Evolutionary conservation across 2,797 vertebrate species (phyloP).

Genomic region (Eidolon dupreanum): DNA sequence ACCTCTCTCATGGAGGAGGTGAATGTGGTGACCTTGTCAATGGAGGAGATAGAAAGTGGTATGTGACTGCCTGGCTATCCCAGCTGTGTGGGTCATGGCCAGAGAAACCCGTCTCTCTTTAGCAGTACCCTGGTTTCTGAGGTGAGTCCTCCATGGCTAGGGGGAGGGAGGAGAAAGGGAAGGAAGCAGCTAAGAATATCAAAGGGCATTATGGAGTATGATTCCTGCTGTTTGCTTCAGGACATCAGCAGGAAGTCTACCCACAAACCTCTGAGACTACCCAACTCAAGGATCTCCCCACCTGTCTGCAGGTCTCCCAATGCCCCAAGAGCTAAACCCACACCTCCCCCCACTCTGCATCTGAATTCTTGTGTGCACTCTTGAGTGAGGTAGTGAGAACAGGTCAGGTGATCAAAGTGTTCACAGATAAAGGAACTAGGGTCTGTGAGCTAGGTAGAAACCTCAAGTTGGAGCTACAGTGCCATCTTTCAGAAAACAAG

Average conservation of each 20-base stretch:
- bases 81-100: background rate
- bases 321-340: background rate
- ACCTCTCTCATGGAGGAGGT: background rate
- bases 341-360: background rate
- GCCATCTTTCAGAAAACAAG: background rate
- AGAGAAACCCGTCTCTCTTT: background rate
- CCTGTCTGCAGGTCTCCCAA: background rate
- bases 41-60: background rate
- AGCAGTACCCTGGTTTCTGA: background rate
- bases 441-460: background rate
- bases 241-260: background rate
- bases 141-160: background rate
- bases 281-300: background rate
- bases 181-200: too few species aligned
- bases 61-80: background rate
- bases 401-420: background rate
- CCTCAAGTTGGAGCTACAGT: background rate
- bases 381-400: background rate
- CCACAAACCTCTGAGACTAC: background rate
- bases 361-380: background rate
- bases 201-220: too few species aligned
- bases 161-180: background rate
- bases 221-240: background rate
- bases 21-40: background rate
- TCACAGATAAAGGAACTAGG: background rate